Evolutionary conservation across 2,113 vertebrate species (phyloP), one percentile per base, ranked within the genome.

Genomic region (Syngnathus floridae): DNA sequence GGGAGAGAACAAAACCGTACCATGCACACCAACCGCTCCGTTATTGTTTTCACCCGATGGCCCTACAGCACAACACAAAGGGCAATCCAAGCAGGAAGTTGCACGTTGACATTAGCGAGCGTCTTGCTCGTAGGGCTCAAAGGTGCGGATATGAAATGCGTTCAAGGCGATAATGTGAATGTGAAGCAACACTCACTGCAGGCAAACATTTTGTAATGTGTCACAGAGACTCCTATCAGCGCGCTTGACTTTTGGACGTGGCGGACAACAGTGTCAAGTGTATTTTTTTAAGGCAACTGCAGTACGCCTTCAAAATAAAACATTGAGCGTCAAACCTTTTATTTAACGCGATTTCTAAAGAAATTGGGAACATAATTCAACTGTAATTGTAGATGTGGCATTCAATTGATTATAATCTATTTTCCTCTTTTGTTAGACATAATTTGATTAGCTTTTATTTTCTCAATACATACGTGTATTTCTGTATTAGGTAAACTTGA

Each of bases 81-180:
- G 12, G 8, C 1, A 9, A 2, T 2, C 13, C 2, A 17, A 62
- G n/a, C 37, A 83, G 71, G 77, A 79, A 81, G 78, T 71, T 46
- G 71, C 10, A 61, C 70, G 56, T 41, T 17, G 59, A 66, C 58
- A 67, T 49, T 67, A 69, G 76, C 76, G 69, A 72, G 60, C 58
- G 10, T 31, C 26, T 31, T 19, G 21, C 51, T 37, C 11, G 48
- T 52, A 31, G 7, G 17, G 43, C 6, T 14, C 21, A 8, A 69
- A 17, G 40, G 8, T 38, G 14, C 2, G 43, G 38, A 63, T 10
- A 17, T 5, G 3, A n/a, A 7, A 0, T 16, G 64, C 4, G 7
- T 22, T 16, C 7, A 4, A 51, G 4, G 8, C 37, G 1, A 2
- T 22, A n/a, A 12, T 21, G 1, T 2, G 9, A 1, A 14, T 3